phyloP scores from a whole-genome alignment of 1,140 invertebrate species.

The silkworm (Bombyx mori) region DNA sequence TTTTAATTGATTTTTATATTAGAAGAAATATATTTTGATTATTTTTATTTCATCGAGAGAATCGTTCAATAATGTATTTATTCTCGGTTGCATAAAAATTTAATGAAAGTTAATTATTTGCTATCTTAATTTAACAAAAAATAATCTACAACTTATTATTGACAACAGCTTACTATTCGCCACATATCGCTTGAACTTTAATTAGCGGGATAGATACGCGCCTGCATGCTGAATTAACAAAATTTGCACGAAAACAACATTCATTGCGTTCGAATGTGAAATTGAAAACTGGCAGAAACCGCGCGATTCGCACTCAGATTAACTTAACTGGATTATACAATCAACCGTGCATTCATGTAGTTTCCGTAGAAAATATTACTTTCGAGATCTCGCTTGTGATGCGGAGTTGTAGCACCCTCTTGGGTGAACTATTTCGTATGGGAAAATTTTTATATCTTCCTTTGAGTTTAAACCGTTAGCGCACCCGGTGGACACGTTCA shows the following conservation, averaged over 20 bases:
- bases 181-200: no score
- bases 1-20: no score
- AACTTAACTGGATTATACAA: conserved; percentile 40
- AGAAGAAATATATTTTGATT: no score
- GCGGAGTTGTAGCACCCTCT: not conserved
- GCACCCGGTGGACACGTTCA: conserved; percentile 27
- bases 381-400: not conserved
- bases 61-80: no score
- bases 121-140: no score
- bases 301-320: conserved; percentile 26
- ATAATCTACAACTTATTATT: no score
- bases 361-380: conserved; percentile 9
- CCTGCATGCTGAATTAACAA: conserved; percentile 14
- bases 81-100: no score
- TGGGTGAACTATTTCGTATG: conserved; percentile 19
- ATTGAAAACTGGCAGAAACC: conserved; percentile 30
- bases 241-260: conserved; percentile 25
- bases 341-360: conserved; percentile 29
- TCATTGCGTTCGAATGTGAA: conserved; percentile 25
- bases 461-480: conserved; percentile 16
- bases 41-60: no score
- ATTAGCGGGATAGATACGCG: not conserved
- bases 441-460: conserved; percentile 22
- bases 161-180: no score
- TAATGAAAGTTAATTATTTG: no score